Base-by-base conservation (phyloP, 2,113 vertebrate species). In the Hippopotamus amphibius region DNA sequence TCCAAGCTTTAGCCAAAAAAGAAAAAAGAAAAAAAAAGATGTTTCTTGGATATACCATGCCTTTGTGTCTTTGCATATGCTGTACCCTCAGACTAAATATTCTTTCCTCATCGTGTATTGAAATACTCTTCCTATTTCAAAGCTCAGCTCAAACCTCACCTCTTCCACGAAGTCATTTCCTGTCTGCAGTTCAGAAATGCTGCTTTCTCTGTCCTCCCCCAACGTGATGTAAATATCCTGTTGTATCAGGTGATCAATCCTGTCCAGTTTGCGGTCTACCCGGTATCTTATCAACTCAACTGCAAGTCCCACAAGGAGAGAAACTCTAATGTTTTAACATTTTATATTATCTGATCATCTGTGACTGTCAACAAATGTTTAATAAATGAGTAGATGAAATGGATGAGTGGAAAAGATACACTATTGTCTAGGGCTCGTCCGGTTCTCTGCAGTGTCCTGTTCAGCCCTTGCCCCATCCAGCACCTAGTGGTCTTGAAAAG, bases 361-460 rank as follows among this genome's bases (percentile, higher is more conserved):
- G 2, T 37, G 61, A 61, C 4, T 61, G 10, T 81, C 76, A 59
- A 24, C 50, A 48, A 21, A 17, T 21, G 15, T 66, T 65, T 21
- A 57, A 28, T 43, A 59, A 88, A 6, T 37, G 65, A 88, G 21
- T 30, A 63, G 76, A 43, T 19, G 9, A 81, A 65, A 79, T 10
- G 24, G 48, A n/a, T 1, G 0, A 3, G 17, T 8, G 6, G 43
- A 33, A 37, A 17, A 53, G 30, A 48, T 33, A 43, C 8, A 11
- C 1, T 11, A 0, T 7, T 55, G 8, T 16, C 7, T 10, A 4
- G 0, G 1, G 30, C n/a, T 68, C 14, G 19, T 46, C 41, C 16
- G 0, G 21, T 28, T 88, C 72, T 55, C 14, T 0, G 6, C 0
- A 10, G 12, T 26, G 19, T 33, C 33, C n/a, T 48, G 5, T 37